Evolutionary conservation across 2,888 invertebrate genomes (phyloP), one percentile per base, ranked within the genome.

Genomic region (Pardosa pseudoannulata): DNA sequence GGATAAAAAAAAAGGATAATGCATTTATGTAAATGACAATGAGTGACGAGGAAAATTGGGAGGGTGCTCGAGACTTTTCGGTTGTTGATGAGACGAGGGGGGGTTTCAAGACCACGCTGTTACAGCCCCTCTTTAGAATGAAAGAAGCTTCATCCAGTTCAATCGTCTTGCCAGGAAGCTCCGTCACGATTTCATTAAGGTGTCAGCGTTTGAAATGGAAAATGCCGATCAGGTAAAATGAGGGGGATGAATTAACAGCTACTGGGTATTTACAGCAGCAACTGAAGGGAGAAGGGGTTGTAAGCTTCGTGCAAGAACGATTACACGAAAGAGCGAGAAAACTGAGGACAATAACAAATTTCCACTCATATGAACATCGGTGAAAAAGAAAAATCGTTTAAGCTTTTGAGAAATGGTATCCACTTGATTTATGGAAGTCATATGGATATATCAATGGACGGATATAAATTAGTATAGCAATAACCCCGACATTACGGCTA

Each of bases 181-280:
- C 23, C 23, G 56, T 56, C 67, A 67, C 67, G 67, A 67, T 67
- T 67, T 67, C 32, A 32, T 67, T 67, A 67, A 67, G 23, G 36
- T 67, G 67, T 67, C 67, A 36, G 19, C 6, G 11, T 36, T 36
- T 32, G 36, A 36, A 67, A 67, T 67, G 67, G 36, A 32, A 67
- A 56, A 56, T 56, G 56, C 23, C 23, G 23, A 23, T 23, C 41
- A 46, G 23, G 56, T 1, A 19, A 56, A 56, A 23, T 23, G 5
- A 56, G 56, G 19, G 23, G 56, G 16, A 9, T 56, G 56, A 56
- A 56, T 56, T 56, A 56, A 56, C n/a, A 56, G 56, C 56, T 56
- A 56, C 56, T 23, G 56, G 56, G 5, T 23, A 23, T 56, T 56
- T 56, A 46, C 41, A 13, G 41, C 41, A 13, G 41, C 41, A 13